These are phyloP conservation scores for Apodemia mormo DNA, from an alignment of 2,888 invertebrate species.

Conservation along the genomic window DNA sequence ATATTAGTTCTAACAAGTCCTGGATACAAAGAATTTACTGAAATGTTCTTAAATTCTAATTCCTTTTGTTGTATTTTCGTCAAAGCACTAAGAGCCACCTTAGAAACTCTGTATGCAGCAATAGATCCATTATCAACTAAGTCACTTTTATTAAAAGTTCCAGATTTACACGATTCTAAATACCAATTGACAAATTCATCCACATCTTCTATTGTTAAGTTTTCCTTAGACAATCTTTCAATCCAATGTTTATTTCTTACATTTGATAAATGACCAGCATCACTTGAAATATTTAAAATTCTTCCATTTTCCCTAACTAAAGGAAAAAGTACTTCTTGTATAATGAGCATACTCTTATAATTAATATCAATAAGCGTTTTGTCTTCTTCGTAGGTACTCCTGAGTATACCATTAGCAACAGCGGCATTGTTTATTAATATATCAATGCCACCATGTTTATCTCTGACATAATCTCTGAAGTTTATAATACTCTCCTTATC, in stretches of 20 bases:
- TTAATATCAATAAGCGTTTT: conserved; percentile 84
- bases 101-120: conserved; percentile 85
- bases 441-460: conserved; percentile 85
- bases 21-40: too few species aligned
- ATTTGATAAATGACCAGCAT: conserved; percentile 82
- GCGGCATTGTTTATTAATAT: conserved; percentile 88
- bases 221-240: conserved; percentile 49
- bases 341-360: conserved; percentile 82
- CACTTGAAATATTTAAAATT: conserved; percentile 88
- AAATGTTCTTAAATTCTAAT: too few species aligned
- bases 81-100: conserved; percentile 86
- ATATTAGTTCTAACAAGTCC: conserved; percentile 90
- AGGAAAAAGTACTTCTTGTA: conserved; percentile 85
- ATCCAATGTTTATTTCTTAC: conserved; percentile 75
- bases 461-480: conserved; percentile 80
- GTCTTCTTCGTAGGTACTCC: conserved; percentile 59
- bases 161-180: conserved; percentile 66
- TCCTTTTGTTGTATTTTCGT: conserved; percentile 85
- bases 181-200: conserved; percentile 83
- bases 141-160: conserved; percentile 52
- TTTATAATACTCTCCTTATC: conserved; percentile 82
- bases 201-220: conserved; percentile 38
- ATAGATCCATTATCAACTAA: conserved; percentile 46
- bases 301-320: conserved; percentile 84
- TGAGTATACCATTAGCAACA: conserved; percentile 41